A percentile compares a stretch with the other conserved stretches of the same genome.
Conservation (phyloP, 37 sponge, comb jelly and placozoan species). For the Dysidea cf. avara region DNA sequence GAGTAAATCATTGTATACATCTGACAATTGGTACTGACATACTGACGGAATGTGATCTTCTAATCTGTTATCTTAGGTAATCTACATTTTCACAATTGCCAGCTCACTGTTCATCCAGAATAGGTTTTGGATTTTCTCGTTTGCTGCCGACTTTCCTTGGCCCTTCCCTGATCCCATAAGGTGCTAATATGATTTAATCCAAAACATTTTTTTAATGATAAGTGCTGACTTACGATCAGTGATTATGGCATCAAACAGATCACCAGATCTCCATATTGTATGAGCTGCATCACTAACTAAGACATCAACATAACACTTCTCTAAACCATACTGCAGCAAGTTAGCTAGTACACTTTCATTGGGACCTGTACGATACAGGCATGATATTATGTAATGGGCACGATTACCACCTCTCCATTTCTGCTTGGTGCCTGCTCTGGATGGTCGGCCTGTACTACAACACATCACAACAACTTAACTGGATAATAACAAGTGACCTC, state of each 20-base stretch:
- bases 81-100: no score
- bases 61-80: slow-evolving; percentile 20
- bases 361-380: slow-evolving; percentile 9
- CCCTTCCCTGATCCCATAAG: slow-evolving; percentile 92
- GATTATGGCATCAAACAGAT: slow-evolving; percentile 86
- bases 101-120: slow-evolving; percentile 34
- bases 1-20: slow-evolving; percentile 70
- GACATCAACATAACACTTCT: slow-evolving; percentile 69
- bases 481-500: no score
- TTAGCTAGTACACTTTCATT: slow-evolving; percentile 73
- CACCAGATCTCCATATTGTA: slow-evolving; percentile 60
- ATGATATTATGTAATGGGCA: not conserved
- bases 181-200: slow-evolving; percentile 51
- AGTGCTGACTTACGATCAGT: slow-evolving; percentile 80
- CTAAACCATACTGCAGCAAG: slow-evolving; percentile 76
- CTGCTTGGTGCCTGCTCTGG: slow-evolving; percentile 14
- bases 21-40: slow-evolving; percentile 62
- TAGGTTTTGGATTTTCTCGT: slow-evolving; percentile 1
- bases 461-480: no score
- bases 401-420: slow-evolving; percentile 35
- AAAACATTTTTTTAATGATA: not conserved
- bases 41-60: slow-evolving; percentile 47
- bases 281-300: slow-evolving; percentile 76
- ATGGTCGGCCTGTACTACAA: slow-evolving; percentile 8
- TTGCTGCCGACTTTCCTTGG: slow-evolving; percentile 50